A percentile compares a stretch with the other conserved stretches of the same genome.
Evolutionary conservation across 2,113 vertebrate species (phyloP).

Genomic region (Pseudorasbora parva): DNA sequence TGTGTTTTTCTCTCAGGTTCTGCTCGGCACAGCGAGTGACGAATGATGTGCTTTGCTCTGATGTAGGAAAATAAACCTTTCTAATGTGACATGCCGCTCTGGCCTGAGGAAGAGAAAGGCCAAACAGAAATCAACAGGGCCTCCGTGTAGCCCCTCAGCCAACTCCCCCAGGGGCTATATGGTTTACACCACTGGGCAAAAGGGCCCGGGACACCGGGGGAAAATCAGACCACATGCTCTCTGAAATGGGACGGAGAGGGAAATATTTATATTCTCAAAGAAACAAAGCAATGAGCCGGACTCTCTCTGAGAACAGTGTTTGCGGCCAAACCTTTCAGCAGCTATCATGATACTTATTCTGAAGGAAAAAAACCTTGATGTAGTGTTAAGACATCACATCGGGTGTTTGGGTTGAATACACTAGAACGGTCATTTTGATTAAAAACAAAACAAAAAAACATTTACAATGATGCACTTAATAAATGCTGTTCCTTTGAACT

Average conservation of each 20-base stretch:
- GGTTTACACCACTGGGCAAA: constrained; percentile 63
- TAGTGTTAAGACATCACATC: background rate
- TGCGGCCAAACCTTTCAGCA: constrained; percentile 26
- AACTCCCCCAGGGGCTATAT: constrained; percentile 67
- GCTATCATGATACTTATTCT: background rate
- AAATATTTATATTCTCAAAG: constrained; percentile 60
- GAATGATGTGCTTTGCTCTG: constrained; percentile 65
- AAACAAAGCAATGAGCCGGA: constrained; percentile 38
- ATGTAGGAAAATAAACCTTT: constrained; percentile 63
- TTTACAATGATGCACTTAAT: background rate
- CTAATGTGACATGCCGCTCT: constrained; percentile 72
- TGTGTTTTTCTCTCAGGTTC: constrained; percentile 33
- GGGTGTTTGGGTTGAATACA: background rate
- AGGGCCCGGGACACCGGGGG: constrained; percentile 27
- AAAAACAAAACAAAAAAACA: background rate
- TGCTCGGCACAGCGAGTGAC: constrained; percentile 58
- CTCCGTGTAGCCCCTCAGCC: constrained; percentile 55
- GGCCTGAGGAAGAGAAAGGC: constrained; percentile 72
- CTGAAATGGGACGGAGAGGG: constrained; percentile 37
- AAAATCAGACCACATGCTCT: constrained; percentile 47
- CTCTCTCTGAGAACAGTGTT: constrained; percentile 27
- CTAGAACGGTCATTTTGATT: background rate
- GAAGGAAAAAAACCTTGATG: background rate
- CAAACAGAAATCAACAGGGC: constrained; percentile 75
- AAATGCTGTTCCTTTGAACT: too few relatives aligned